phyloP scores from a whole-genome alignment of 1,140 invertebrate genomes.

The Eriosoma lanigerum region DNA sequence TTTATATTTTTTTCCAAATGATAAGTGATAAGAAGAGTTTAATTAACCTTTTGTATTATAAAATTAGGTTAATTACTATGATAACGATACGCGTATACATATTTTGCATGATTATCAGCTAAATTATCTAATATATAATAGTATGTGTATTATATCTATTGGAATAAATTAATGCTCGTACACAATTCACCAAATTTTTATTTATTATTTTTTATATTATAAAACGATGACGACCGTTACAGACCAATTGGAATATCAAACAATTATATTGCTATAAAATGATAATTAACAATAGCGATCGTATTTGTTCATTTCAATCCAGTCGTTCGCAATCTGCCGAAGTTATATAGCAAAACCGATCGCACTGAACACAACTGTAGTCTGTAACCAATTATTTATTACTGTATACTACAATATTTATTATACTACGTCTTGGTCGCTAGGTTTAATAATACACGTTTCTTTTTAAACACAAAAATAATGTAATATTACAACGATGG shows the following conservation, averaged over 20 bases:
- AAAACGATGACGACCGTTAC: too few relatives aligned
- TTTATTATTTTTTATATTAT: too few relatives aligned
- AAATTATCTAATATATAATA: too few relatives aligned
- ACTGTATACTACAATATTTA: background rate
- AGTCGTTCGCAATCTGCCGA: too few relatives aligned
- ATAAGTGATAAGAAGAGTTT: background rate
- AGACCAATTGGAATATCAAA: too few relatives aligned
- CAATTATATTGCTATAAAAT: too few relatives aligned
- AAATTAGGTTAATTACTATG: conserved; percentile 26
- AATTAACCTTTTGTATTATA: background rate
- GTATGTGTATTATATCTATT: too few relatives aligned
- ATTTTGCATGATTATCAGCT: background rate
- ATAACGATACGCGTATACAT: background rate
- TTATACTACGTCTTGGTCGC: background rate
- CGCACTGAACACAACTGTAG: too few relatives aligned
- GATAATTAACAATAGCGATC: too few relatives aligned
- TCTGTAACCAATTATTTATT: conserved; percentile 20
- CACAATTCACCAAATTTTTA: too few relatives aligned
- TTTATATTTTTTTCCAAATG: background rate
- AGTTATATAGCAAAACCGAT: background rate
- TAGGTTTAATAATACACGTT: background rate
- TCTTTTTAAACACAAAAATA: background rate
- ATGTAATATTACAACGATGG: background rate
- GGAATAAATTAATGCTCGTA: too few relatives aligned
- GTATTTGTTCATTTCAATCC: too few relatives aligned